These are phyloP conservation scores for Trematocara variabile DNA, from an alignment of 2,113 vertebrate species.

Conservation along the genomic window DNA sequence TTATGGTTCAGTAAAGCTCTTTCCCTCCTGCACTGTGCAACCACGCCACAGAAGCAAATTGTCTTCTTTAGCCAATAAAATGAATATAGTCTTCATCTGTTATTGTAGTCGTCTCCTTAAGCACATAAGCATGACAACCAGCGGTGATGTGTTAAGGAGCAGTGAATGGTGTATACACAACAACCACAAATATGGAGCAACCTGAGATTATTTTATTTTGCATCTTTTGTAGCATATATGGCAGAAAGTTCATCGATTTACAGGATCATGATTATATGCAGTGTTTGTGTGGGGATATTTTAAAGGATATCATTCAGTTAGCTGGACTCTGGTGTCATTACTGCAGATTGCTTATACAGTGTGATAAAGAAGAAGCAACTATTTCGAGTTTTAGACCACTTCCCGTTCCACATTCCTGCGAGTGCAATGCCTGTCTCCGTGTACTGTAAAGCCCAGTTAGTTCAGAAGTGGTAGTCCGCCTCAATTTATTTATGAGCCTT, in stretches of 20 bases:
- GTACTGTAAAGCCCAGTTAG: conserved; percentile 25
- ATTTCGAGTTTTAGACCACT: conserved; percentile 2
- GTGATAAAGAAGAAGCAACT: neutral
- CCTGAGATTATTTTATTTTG: neutral
- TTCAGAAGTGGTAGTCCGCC: conserved; percentile 55
- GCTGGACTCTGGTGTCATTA: neutral
- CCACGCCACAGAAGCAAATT: neutral
- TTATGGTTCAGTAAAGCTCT: conserved; percentile 64
- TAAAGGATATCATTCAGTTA: neutral
- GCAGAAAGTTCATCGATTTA: neutral
- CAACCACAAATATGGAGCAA: neutral
- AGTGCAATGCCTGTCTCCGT: neutral
- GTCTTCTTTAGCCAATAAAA: conserved; percentile 29
- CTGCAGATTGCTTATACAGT: neutral
- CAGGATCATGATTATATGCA: neutral
- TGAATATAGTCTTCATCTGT: conserved; percentile 5
- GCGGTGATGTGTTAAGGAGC: neutral
- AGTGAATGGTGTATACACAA: neutral
- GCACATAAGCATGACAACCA: neutral
- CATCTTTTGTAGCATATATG: neutral
- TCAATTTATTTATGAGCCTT: conserved; percentile 62
- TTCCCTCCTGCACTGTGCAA: conserved; percentile 17
- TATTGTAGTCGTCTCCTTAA: conserved; percentile 3
- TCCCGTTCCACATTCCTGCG: conserved; percentile 9
- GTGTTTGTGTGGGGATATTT: neutral